Base-by-base conservation (phyloP, 2,113 vertebrate species). In the Podocnemis expansa region DNA sequence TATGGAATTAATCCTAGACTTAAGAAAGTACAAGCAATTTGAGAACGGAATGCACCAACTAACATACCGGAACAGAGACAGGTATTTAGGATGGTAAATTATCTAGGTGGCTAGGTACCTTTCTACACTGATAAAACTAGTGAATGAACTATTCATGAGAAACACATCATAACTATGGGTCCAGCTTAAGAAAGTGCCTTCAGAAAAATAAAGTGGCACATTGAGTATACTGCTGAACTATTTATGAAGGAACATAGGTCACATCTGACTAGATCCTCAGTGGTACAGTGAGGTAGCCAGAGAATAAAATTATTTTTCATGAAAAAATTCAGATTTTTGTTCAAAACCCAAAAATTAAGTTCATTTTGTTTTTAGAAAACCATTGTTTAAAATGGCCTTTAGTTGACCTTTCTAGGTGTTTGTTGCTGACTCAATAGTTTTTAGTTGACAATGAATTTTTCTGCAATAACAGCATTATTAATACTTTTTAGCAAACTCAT, bases 341-440 rank as follows among this genome's bases (percentile, higher is more conserved):
- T 73, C 70, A 38, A 73, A 70, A 73, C 41, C 2, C 22, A 38
- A 21, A 38, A 41, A 73, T 38, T 73, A 27, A 5, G 83, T 87
- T 51, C 80, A 87, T 38, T 29, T 88, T 56, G 29, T 86, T 89
- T 47, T 70, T 91, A 92, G 83, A 82, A 63, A 93, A 80, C 6
- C 12, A 51, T 78, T 63, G 16, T 63, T 34, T 17, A 12, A 52
- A 24, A 51, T 84, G 82, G 49, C 82, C 91, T 85, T 60, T 85
- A 95, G 89, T 79, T 95, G 93, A 87, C 60, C 88, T 91, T 96
- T 94, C 89, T 3, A 11, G 85, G 60, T 82, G 93, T 93, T 86
- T 79, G 85, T 79, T 41, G 85, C 91, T 80, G 90, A 89, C 25
- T 34, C 84, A 94, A 96, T 93, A 94, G 87, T 93, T 94, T 96